Base-by-base conservation (phyloP, 2,113 vertebrate species). In the Phyllopteryx taeniolatus region DNA sequence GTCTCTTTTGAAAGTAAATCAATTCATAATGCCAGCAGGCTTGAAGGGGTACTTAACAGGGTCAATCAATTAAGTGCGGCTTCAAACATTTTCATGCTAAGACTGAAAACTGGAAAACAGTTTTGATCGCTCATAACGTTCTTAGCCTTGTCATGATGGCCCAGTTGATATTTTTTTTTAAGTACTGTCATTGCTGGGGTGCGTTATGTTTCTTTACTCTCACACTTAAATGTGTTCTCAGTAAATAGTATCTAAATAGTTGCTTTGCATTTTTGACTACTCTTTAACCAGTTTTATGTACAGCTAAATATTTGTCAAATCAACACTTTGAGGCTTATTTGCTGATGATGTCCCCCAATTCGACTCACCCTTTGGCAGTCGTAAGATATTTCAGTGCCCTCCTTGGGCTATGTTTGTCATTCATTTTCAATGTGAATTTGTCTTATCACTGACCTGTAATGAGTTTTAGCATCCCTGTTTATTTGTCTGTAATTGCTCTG, bases 401-500 rank as follows among this genome's bases (percentile, higher is more conserved):
- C 56, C 27, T 14, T 27, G 4, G 56, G 22, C 22, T 31, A 5
- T 27, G 22, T 31, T 59, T 31, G 10, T 57, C n/a, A 53, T 53
- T 53, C 19, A 17, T 12, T 31, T 59, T 27, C 1, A 13, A 59
- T 31, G 56, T 59, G 10, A 2, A 15, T 44, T 39, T 75, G 47
- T 63, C 27, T 72, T 46, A 33, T 57, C 8, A 64, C 68, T 73
- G 73, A 67, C 67, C 65, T 64, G 57, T 57, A 33, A 0, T 73
- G 7, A 44, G 35, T 64, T 63, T 69, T 31, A 20, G 69, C 44
- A 43, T 65, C 69, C 54, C 54, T 75, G 76, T 80, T 71, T 46
- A 33, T 72, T 31, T 35, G 39, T 70, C 22, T 77, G 70, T 81
- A 86, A 89, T 67, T 62, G 82, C 43, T 79, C 46, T 86, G 88